Conservation (phyloP, 2,888 invertebrate genomes). For the Masnerella sp. region DNA sequence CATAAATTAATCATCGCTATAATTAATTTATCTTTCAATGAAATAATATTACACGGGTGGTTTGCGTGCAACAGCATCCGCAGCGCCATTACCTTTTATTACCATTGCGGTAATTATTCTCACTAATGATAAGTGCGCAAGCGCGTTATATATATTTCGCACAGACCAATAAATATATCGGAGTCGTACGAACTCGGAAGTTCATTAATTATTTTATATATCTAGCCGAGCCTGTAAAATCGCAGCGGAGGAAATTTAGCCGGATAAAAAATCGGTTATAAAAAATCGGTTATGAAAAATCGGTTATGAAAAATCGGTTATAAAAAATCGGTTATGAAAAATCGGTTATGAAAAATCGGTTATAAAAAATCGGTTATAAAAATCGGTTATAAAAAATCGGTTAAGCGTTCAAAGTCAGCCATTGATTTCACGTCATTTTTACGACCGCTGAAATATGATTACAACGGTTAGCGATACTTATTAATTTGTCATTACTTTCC, state of each 20-base stretch:
- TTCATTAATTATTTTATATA: conserved; percentile 22
- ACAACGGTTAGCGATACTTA: background rate
- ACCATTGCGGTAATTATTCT: conserved; percentile 33
- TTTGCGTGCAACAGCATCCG: conserved; percentile 4
- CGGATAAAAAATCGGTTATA: conserved; percentile 4
- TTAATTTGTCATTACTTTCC: background rate
- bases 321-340: background rate
- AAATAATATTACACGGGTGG: conserved; percentile 13
- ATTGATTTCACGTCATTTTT: no score
- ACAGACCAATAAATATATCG: conserved; percentile 18
- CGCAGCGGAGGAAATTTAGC: conserved; percentile 27
- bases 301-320: background rate
- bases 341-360: background rate
- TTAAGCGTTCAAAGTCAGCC: no score
- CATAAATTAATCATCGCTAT: no score
- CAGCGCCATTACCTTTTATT: conserved; percentile 27
- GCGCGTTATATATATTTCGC: conserved; percentile 26
- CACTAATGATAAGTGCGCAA: conserved; percentile 27
- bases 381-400: background rate
- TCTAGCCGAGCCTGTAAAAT: conserved; percentile 19
- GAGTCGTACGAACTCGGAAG: conserved; percentile 31
- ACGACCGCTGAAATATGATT: no score
- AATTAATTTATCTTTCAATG: conserved; percentile 15
- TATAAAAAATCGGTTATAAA: background rate
- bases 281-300: background rate